Conservation (phyloP, 2,888 invertebrate species). For the Diplolepis rosae region DNA sequence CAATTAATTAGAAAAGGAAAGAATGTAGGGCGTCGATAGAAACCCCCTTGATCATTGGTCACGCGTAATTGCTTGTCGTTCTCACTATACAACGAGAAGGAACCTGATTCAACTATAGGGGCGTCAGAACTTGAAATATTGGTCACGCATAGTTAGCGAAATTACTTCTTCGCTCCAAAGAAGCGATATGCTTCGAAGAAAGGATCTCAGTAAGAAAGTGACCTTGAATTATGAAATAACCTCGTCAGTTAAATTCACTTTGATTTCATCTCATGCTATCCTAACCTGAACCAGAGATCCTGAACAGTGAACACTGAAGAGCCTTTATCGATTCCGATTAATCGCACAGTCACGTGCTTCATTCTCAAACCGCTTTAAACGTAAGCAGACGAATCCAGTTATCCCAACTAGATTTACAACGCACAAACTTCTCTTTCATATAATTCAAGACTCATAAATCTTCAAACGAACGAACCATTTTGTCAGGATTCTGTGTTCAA, state of each 20-base stretch:
- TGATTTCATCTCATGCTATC: background rate
- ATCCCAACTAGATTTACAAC: constrained; percentile 30
- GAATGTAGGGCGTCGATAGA: background rate
- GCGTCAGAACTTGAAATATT: constrained; percentile 4
- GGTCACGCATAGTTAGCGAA: constrained; percentile 14
- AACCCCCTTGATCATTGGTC: background rate
- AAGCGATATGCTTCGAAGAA: background rate
- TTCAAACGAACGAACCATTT: background rate
- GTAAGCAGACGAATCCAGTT: constrained; percentile 30
- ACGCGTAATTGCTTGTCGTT: constrained; percentile 9
- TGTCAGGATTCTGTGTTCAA: too few species aligned
- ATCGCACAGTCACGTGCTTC: constrained; percentile 24
- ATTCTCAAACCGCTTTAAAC: constrained; percentile 29
- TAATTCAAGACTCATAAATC: constrained; percentile 13
- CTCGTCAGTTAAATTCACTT: background rate
- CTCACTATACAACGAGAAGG: background rate
- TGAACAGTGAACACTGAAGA: background rate
- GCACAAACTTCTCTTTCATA: constrained; percentile 5
- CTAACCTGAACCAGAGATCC: background rate
- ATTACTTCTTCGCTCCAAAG: background rate
- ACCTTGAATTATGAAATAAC: constrained; percentile 27
- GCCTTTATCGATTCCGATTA: constrained; percentile 28
- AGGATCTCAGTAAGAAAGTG: constrained; percentile 6
- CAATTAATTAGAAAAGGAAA: background rate
- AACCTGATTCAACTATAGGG: background rate